Base-by-base conservation (phyloP, 2,888 invertebrate genomes). In the Atethmia centrago region DNA sequence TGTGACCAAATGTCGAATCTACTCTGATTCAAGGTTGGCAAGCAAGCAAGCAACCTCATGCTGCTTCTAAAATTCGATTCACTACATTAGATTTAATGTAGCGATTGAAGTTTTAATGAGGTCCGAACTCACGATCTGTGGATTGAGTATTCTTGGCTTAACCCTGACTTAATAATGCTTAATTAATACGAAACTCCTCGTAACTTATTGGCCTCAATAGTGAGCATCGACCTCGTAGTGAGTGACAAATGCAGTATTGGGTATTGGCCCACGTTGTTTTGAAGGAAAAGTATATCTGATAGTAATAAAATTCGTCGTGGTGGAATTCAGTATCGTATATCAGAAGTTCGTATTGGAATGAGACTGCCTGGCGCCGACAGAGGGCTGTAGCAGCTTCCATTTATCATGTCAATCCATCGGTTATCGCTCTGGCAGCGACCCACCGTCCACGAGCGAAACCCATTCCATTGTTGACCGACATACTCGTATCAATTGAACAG, bases 361-460 rank as follows among this genome's bases (percentile, higher is more conserved):
- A 93, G 93, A 93, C 93, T 31, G 92, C 85, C 84, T 88, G 93
- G 92, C 93, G 93, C 91, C 93, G 80, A 74, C 83, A 79, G 85
- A 79, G 84, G 84, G 75, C 80, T 85, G 70, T 77, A 81, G 74
- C 83, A 72, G 75, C 74, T 71, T 79, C 75, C 88, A 92, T 93
- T 92, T 90, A 91, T 93, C 92, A 91, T 49, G 71, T 61, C 75
- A 69, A 85, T 85, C 82, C 81, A 89, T 88, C 85, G 85, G 86
- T 85, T 89, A 89, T 89, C 87, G 84, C 82, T 82, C 89, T 92
- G 90, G 92, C 91, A 89, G 74, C 56, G 72, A 85, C 89, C 90
- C 89, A 88, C 77, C 71, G 73, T 67, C 47, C 82, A 67, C 67
- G 69, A 84, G 55, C 72, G 70, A 74, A 81, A 78, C 77, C 71